Base-by-base conservation (phyloP, 1,140 invertebrate genomes). In the Zaprionus africanus region DNA sequence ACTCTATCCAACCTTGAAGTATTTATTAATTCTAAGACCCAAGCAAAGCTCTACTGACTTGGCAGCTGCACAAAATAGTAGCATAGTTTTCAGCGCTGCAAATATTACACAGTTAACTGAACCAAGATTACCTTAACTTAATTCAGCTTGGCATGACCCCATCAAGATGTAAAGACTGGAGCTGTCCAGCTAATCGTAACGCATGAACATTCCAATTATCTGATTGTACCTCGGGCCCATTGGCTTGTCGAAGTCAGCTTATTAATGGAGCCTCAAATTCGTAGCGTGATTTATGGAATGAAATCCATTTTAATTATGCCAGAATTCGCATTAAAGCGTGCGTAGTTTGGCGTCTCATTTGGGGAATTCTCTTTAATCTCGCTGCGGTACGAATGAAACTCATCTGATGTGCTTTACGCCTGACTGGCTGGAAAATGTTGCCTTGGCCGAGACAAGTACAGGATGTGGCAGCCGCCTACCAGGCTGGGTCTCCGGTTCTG, bases 241-340 rank as follows among this genome's bases (percentile, higher is more conserved):
- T 31, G 11, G 24, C 24, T 54, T 38, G 7, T 36, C 53, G 36
- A 41, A 24, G 28, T 15, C 1, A 13, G 11, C 26, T 38, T 69
- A 69, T 62, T 69, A 74, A 74, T 74, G 54, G 49, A 61, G 31
- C 57, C 57, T 19, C 22, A 34, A 60, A 28, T 28, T 28, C 36
- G 66, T 63, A 53, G 53, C n/a, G 24, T 81, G 81, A 84, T 85
- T 83, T 84, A 83, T 83, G 68, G 53, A 41, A 56, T 60, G 5
- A 68, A 79, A 82, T 87, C 67, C 46, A 79, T 70, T 66, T 87
- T 81, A 88, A 81, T 87, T 88, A 83, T 87, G 72, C 61, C 70
- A 49, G 53, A 64, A 72, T 67, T 69, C 71, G 51, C 65, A 82
- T 68, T 74, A 46, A 61, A 74, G 71, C 49, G 24, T 61, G 41